Evolutionary conservation across 37 sponge, comb jelly and placozoan genomes (phyloP), one percentile per base, ranked within the genome.

Genomic region (Oopsacas minuta): DNA sequence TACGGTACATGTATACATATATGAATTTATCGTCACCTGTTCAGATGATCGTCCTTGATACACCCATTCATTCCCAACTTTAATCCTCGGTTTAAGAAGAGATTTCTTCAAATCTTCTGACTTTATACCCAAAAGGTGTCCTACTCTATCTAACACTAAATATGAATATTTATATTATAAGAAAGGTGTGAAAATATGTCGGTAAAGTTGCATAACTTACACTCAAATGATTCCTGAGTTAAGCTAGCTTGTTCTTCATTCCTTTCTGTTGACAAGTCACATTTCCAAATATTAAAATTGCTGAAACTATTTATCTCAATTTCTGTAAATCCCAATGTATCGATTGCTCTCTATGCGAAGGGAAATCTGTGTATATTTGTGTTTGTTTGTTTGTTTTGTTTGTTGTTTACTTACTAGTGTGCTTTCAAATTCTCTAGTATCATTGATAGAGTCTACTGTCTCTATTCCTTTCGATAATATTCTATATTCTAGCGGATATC

Each of bases 201-300:
- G 15, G 12, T 42, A 42, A 42, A 42, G 49, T 42, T 8, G 49
- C 49, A 42, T n/a, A 17, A 7, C 85, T 84, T 20, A 37, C 83
- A 15, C 23, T 61, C 28, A 61, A 61, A 61, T 3, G 75, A 61
- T 10, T 61, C 75, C 22, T 61, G 75, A 61, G 75, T 61, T 25
- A 61, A 61, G 75, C 75, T 61, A 20, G 93, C 95, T 88, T 88
- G 88, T 81, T 97, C 94, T 38, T 93, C 97, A 1, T 91, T 69
- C 20, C 90, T 91, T 10, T 86, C 85, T 94, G 91, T 84, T 94
- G 92, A 85, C 93, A 88, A 34, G 88, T 88, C 36, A 94, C 92
- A 92, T 97, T 97, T 22, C 98, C 98, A 84, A 97, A 90, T 36
- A 94, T 93, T 35, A 92, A 90, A 81, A 93, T 86, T 23, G 91